Conservation (phyloP, 1,140 invertebrate genomes). For the Wasmannia auropunctata region DNA sequence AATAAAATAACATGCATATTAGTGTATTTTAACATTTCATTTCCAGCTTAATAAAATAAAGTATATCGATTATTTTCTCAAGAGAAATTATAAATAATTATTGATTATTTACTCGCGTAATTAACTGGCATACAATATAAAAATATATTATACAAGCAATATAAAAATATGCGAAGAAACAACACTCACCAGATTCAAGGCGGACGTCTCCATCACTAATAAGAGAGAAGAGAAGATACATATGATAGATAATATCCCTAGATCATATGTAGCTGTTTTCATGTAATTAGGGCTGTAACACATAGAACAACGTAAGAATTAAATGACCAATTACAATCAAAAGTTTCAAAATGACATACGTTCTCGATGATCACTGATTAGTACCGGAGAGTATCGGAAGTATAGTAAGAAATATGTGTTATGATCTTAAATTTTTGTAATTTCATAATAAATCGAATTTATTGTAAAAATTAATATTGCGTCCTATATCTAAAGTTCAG, state of each 20-base stretch:
- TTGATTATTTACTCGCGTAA: neutral
- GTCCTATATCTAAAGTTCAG: too few species aligned
- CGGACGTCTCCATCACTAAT: slow-evolving; percentile 76
- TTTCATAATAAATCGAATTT: too few species aligned
- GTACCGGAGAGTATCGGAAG: too few species aligned
- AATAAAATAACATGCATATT: neutral
- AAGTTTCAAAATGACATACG: too few species aligned
- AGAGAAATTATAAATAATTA: neutral
- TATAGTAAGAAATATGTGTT: too few species aligned
- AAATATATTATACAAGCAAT: neutral
- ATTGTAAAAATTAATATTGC: neutral
- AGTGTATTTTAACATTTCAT: neutral
- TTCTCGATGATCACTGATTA: too few species aligned
- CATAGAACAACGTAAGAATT: too few species aligned
- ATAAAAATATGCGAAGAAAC: neutral
- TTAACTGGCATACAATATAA: neutral
- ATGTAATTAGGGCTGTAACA: neutral
- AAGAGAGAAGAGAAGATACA: slow-evolving; percentile 50
- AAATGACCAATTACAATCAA: too few species aligned
- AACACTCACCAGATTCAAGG: slow-evolving; percentile 75
- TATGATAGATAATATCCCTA: slow-evolving; percentile 1
- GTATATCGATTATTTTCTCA: neutral
- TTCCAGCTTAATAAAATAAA: neutral
- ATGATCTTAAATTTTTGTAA: too few species aligned
- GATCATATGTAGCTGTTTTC: neutral